Conservation (phyloP, 2,113 vertebrate genomes). For the Romanogobio albipinnatus region DNA sequence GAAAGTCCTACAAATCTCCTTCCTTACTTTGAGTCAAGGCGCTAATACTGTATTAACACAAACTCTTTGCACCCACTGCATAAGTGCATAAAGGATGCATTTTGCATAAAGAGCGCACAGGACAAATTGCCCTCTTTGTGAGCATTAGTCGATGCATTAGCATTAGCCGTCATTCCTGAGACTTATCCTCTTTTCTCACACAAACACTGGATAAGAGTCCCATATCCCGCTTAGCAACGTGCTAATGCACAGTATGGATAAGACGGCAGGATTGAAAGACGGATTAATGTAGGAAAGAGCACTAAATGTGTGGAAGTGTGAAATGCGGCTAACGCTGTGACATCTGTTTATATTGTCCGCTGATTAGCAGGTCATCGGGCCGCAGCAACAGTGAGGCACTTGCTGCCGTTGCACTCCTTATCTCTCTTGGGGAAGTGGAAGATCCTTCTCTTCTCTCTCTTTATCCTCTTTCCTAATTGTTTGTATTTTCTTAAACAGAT, state of each 20-base stretch:
- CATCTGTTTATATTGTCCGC: slow-evolving; percentile 72
- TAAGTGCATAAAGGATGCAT: slow-evolving; percentile 61
- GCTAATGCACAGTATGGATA: slow-evolving; percentile 73
- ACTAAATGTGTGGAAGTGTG: slow-evolving; percentile 71
- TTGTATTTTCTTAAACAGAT: slow-evolving; percentile 62
- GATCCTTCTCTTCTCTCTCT: slow-evolving; percentile 50
- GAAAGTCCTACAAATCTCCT: slow-evolving; percentile 9
- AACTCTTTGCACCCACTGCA: slow-evolving; percentile 70
- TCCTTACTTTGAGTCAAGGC: slow-evolving; percentile 58
- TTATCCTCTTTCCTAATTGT: slow-evolving; percentile 62
- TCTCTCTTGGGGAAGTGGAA: slow-evolving; percentile 13
- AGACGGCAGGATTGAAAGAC: slow-evolving; percentile 69
- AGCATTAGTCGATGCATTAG: slow-evolving; percentile 70
- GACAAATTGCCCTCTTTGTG: slow-evolving; percentile 66
- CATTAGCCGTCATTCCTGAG: slow-evolving; percentile 63
- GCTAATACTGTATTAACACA: slow-evolving; percentile 69
- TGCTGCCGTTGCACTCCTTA: slow-evolving; percentile 60
- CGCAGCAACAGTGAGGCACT: slow-evolving; percentile 68
- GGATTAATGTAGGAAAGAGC: slow-evolving; percentile 75
- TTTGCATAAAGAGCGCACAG: slow-evolving; percentile 62
- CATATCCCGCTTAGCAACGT: slow-evolving; percentile 75
- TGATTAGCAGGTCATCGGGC: slow-evolving; percentile 74
- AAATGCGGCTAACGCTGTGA: slow-evolving; percentile 51
- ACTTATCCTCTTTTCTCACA: slow-evolving; percentile 76
- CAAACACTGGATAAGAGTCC: slow-evolving; percentile 78